phyloP scores from a whole-genome alignment of 2,888 invertebrate genomes.

The Eupithecia subfuscata region DNA sequence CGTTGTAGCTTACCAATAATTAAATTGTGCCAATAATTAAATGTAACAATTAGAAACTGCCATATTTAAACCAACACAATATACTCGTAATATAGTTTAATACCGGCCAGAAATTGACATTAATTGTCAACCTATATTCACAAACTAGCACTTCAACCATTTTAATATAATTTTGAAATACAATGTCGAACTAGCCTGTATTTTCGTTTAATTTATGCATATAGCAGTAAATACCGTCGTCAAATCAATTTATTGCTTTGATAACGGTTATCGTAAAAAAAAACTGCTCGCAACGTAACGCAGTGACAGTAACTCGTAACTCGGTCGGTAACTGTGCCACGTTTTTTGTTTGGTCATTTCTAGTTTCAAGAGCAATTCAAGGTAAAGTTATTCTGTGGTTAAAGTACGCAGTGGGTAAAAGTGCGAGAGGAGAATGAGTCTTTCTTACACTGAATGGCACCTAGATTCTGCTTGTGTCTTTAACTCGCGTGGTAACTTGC shows the following conservation, averaged over 20 bases:
- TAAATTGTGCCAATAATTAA: neutral
- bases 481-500: neutral
- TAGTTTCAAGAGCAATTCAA: slow-evolving; percentile 11
- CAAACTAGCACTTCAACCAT: neutral
- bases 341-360: slow-evolving; percentile 30
- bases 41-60: neutral
- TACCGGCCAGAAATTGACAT: neutral
- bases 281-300: slow-evolving; percentile 48
- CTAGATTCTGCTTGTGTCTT: neutral
- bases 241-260: slow-evolving; percentile 53
- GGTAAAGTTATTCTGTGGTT: neutral
- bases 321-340: slow-evolving; percentile 24
- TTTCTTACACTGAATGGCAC: neutral
- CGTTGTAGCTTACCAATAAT: neutral
- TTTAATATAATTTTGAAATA: neutral
- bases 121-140: neutral
- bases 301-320: slow-evolving; percentile 31
- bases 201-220: slow-evolving; percentile 51
- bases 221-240: slow-evolving; percentile 55
- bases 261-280: slow-evolving; percentile 57
- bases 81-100: no score
- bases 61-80: neutral
- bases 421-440: neutral
- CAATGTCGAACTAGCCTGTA: slow-evolving; percentile 18
- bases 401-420: neutral